These are phyloP conservation scores for Dicrurus megarhynchus DNA, from an alignment of 2,113 vertebrate genomes.

Conservation along the genomic window DNA sequence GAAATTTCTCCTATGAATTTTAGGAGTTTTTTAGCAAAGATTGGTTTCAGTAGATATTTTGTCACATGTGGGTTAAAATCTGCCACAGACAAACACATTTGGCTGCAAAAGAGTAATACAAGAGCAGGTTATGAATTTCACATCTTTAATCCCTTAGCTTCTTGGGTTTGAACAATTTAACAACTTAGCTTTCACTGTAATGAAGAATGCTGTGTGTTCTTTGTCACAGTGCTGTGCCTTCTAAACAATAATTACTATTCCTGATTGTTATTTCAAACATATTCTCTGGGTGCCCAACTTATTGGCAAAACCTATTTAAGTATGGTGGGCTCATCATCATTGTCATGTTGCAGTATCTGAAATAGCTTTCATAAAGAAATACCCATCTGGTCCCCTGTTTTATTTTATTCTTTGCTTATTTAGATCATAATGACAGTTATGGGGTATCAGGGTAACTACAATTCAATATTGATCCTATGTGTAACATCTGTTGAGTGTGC, in stretches of 20 bases:
- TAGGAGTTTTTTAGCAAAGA: background rate
- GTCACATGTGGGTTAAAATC: background rate
- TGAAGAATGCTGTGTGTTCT: background rate
- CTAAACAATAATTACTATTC: background rate
- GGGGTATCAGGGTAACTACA: background rate
- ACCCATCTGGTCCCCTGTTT: background rate
- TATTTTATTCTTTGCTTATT: slow-evolving; percentile 30
- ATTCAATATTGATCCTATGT: slow-evolving; percentile 15
- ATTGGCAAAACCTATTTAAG: background rate
- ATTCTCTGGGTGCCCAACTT: background rate
- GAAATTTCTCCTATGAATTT: background rate
- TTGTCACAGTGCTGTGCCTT: background rate
- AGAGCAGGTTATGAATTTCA: background rate
- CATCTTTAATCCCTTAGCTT: background rate
- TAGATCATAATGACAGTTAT: slow-evolving; percentile 31
- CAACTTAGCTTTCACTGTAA: background rate
- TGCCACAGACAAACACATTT: background rate
- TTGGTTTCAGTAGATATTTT: background rate
- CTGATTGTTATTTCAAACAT: background rate
- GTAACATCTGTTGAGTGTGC: slow-evolving; percentile 24
- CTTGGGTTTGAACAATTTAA: background rate
- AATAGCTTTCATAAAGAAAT: slow-evolving; percentile 4
- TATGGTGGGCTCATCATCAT: background rate
- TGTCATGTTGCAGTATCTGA: background rate
- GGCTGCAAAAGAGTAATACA: background rate